These are phyloP conservation scores for Equus quagga DNA, from an alignment of 2,113 vertebrate genomes.

Conservation along the genomic window DNA sequence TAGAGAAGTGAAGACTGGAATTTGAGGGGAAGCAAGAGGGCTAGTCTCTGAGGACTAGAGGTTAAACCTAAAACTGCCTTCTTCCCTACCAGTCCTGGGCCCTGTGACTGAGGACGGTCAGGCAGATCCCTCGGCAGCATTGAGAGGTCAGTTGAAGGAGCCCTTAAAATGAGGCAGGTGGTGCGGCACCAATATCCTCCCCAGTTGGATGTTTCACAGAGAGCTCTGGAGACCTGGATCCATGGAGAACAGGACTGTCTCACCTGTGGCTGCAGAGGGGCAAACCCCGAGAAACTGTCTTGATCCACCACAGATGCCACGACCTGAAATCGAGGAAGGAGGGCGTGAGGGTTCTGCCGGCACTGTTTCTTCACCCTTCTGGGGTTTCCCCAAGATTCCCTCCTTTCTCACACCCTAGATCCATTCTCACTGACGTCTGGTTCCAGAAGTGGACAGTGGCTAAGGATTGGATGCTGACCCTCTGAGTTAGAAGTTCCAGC, in stretches of 20 bases:
- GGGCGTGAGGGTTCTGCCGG: background rate
- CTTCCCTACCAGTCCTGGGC: background rate
- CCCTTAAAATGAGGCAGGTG: background rate
- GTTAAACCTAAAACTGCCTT: background rate
- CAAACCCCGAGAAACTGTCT: constrained; percentile 96
- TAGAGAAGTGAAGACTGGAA: background rate
- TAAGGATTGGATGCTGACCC: background rate
- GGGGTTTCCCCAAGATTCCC: background rate
- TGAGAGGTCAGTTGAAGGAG: background rate
- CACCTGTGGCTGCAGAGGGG: constrained; percentile 97
- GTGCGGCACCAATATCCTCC: background rate
- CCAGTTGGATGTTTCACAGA: fast-evolving
- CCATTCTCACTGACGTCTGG: too few relatives aligned
- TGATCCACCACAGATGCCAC: constrained; percentile 95
- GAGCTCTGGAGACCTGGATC: background rate
- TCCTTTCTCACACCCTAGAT: background rate
- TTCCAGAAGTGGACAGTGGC: background rate
- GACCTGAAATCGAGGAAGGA: constrained; percentile 87
- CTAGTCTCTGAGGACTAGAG: background rate
- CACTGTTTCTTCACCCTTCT: fast-evolving
- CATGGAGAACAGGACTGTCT: background rate
- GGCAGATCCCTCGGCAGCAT: fast-evolving
- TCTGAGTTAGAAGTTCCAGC: background rate
- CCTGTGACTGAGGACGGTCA: background rate
- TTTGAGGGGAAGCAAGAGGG: background rate